phyloP scores from a whole-genome alignment of 2,113 vertebrate species.

The Caranx ignobilis region DNA sequence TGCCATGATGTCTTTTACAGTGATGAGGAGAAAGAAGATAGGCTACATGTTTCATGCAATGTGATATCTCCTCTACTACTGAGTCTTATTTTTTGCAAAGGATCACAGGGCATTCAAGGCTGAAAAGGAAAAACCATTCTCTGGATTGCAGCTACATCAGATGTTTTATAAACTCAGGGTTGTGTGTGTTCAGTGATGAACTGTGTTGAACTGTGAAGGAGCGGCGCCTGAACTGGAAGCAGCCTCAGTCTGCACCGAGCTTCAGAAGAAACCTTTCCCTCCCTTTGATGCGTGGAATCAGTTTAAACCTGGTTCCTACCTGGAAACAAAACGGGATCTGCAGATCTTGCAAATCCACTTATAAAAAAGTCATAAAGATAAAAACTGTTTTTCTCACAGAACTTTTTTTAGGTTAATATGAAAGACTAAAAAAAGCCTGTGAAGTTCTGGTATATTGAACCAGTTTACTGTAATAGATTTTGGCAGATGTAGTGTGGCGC shows the following conservation, averaged over 20 bases:
- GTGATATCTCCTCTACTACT: too few species aligned
- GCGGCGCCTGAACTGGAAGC: background rate
- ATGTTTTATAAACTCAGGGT: background rate
- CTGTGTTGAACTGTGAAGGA: background rate
- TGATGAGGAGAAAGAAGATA: background rate
- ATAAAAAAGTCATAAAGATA: slow-evolving; percentile 23
- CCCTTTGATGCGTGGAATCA: background rate
- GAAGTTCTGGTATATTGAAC: slow-evolving; percentile 50
- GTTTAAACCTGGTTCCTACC: background rate
- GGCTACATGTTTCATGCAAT: background rate
- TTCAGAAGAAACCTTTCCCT: background rate
- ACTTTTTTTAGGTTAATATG: slow-evolving; percentile 54
- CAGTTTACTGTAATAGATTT: slow-evolving; percentile 59
- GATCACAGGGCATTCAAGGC: background rate
- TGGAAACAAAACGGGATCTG: background rate
- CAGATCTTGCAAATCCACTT: slow-evolving; percentile 26
- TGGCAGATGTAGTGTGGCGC: slow-evolving; percentile 43
- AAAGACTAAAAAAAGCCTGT: slow-evolving; percentile 36
- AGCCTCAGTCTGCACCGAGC: background rate
- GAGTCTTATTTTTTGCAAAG: too few species aligned
- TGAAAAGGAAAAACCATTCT: background rate
- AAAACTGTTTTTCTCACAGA: slow-evolving; percentile 14
- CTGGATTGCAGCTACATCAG: background rate
- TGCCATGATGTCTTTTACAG: background rate
- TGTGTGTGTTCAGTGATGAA: background rate